Conservation (phyloP, 1,140 invertebrate species). For the Idris sp. region DNA sequence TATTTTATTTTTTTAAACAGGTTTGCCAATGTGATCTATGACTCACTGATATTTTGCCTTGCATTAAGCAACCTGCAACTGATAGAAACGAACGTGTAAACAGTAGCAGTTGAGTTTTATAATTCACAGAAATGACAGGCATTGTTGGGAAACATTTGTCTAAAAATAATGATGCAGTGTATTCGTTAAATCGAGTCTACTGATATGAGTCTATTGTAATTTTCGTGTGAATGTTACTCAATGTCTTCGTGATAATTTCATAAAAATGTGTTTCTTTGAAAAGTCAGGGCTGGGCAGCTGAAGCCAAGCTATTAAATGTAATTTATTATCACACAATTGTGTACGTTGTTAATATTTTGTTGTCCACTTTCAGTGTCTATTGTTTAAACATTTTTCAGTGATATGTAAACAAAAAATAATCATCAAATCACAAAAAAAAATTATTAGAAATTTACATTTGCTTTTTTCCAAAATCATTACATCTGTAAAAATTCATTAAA, state of each 20-base stretch:
- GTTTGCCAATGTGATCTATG: too few relatives aligned
- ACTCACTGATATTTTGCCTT: background rate
- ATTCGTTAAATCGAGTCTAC: conserved; percentile 30
- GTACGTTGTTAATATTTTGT: too few relatives aligned
- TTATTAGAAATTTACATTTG: too few relatives aligned
- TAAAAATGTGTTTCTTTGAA: conserved; percentile 47
- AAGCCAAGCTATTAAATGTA: conserved; percentile 2
- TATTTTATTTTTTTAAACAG: too few relatives aligned
- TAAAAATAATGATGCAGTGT: conserved; percentile 38
- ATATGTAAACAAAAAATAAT: too few relatives aligned
- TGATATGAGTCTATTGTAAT: conserved; percentile 34
- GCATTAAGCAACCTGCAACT: conserved; percentile 5
- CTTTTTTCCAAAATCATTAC: too few relatives aligned
- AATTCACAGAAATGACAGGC: conserved; percentile 30
- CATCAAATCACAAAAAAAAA: too few relatives aligned
- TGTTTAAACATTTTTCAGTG: too few relatives aligned
- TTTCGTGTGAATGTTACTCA: conserved; percentile 19
- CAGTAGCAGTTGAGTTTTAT: conserved; percentile 24
- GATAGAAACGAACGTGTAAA: conserved; percentile 14
- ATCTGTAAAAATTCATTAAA: too few relatives aligned
- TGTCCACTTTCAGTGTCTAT: too few relatives aligned
- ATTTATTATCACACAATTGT: conserved; percentile 16
- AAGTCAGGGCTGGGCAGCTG: conserved; percentile 2
- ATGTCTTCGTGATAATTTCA: conserved; percentile 53
- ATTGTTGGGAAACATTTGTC: conserved; percentile 28